Evolutionary conservation across 2,888 invertebrate genomes (phyloP), one percentile per base, ranked within the genome.

Genomic region (Criorhina ranunculi): DNA sequence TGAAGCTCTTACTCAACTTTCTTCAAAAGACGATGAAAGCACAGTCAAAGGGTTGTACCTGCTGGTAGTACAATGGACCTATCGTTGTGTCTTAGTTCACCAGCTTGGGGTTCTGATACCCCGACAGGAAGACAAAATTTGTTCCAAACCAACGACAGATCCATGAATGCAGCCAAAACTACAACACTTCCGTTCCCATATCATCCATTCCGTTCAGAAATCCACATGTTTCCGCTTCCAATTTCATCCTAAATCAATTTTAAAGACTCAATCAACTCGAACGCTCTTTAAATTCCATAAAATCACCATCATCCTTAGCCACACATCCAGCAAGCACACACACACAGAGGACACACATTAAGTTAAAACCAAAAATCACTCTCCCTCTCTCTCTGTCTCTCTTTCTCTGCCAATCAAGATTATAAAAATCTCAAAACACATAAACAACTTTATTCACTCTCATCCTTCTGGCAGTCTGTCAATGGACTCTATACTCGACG

Each of bases 401-500:
- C n/a, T 46, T 11, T 17, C 8, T 66, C 35, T 33, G 66, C 49
- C 37, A 57, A 57, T 76, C 66, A 76, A 17, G 66, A 59, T 76
- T 66, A 3, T 5, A 24, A n/a, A 57, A 59, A 57, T 66, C 66
- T 35, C 29, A 29, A 35, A 57, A 37, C 66, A 57, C 66, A 66
- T 57, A 49, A 66, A 40, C 66, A 40, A 40, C 49, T 59, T 59
- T 11, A 60, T 59, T 35, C 17, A 55, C 2, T 62, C 17, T 53
- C 29, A 19, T 6, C 1, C 9, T 35, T n/a, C n/a, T 19, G 0
- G 19, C 57, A n/a, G 40, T n/a, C 24, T 24, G 24, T 24, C 24
- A 24, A 24, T 15, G 40, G 7, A 6, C n/a, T 12, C 19, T 19
- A n/a, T n/a, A 51, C 12, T 44, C 17, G 15, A 29, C 11, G 31